Evolutionary conservation across 2,888 invertebrate species (phyloP), one percentile per base, ranked within the genome.

Genomic region (Drosophila longiperda): DNA sequence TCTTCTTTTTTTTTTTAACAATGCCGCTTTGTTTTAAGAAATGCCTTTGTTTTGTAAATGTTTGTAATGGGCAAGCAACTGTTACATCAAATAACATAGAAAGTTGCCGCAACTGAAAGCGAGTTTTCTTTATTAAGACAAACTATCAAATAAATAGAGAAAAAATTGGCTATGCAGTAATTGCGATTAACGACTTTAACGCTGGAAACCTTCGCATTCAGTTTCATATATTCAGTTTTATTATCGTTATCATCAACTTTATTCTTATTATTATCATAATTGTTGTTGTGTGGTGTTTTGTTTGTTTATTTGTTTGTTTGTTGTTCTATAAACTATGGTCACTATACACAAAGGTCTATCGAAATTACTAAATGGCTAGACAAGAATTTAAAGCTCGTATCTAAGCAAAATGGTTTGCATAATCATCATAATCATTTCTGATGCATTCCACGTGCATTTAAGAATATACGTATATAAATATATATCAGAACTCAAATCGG

Each of bases 11-110:
- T 50, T 54, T 57, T 52, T 59, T 60, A n/a, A 40, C 50, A 63
- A 32, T 61, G 49, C 55, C 45, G 60, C 36, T 42, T 74, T 65
- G 36, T 48, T 61, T 57, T 67, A 77, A 80, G 80, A 89, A 79
- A 88, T 83, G 80, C 82, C 81, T 72, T 73, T 80, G 85, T 78
- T 62, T 68, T 71, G 66, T 69, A 66, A 62, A 62, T 52, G 48
- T 26, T 69, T 32, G 50, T 50, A 60, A 55, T 59, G 40, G 50
- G 61, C 62, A 55, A 79, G 71, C 63, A 66, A 75, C 69, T 76
- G 48, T 76, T 68, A 76, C 64, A 42, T 63, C 61, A 65, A 65
- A 52, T 66, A 48, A 63, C 29, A 61, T 59, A 52, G 36, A 72
- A 80, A 72, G 66, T 66, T 65, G 71, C 54, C 72, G 76, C 63